Evolutionary conservation across 2,888 invertebrate species (phyloP).

Genomic region (Aphodius granarius): DNA sequence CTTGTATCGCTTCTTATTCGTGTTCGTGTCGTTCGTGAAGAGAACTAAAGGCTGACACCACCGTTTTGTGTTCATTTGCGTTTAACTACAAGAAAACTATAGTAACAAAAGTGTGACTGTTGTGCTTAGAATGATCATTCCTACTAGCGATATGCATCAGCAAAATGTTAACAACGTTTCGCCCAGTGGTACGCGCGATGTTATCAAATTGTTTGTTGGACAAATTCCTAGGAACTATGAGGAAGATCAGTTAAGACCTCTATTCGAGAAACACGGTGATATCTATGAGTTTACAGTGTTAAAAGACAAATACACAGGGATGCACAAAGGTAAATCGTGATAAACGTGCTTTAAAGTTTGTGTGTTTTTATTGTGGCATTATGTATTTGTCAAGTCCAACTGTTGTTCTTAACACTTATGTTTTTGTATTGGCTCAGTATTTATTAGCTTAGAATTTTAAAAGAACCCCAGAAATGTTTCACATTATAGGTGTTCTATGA

Average conservation of each 20-base stretch:
- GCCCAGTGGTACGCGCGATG: conserved; percentile 49
- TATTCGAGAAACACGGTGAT: conserved; percentile 91
- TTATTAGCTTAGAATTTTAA: no score
- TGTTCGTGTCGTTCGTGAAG: no score
- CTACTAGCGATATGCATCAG: background rate
- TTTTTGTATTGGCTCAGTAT: no score
- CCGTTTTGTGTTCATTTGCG: conserved; percentile 37
- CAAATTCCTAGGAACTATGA: conserved; percentile 90
- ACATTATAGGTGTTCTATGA: no score
- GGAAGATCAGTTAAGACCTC: conserved; percentile 83
- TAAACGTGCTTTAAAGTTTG: no score
- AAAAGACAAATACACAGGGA: conserved; percentile 92
- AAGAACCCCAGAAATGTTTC: no score
- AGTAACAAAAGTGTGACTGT: background rate
- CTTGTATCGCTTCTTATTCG: background rate
- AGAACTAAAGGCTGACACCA: conserved; percentile 33
- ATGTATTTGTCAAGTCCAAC: no score
- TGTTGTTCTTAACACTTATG: no score
- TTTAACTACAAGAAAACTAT: conserved; percentile 17
- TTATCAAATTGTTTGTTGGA: conserved; percentile 87
- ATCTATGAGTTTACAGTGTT: conserved; percentile 93
- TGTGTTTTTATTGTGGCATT: no score
- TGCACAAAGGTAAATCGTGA: conserved; percentile 89
- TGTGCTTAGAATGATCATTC: background rate
- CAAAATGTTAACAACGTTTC: conserved; percentile 22